A percentile compares a stretch with the other conserved stretches of the same genome.
phyloP scores from a whole-genome alignment of 2,113 vertebrate species.

The Sphaerodactylus townsendi region DNA sequence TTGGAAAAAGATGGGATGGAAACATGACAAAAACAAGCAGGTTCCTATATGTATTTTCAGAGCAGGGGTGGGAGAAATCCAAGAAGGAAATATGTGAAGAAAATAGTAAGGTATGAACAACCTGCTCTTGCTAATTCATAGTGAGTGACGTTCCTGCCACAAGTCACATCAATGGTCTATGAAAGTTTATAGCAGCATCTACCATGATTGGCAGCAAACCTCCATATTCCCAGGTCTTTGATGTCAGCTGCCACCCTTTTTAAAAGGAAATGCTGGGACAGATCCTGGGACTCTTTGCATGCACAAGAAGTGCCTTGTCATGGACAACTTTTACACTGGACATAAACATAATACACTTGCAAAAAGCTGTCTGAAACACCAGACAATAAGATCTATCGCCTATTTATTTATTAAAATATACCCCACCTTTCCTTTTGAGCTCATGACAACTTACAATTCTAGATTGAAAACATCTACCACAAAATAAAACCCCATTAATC shows the following conservation, averaged over 20 bases:
- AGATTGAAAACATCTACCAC: too few relatives aligned
- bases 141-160: not conserved
- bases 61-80: not conserved
- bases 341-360: not conserved
- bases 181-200: too few relatives aligned
- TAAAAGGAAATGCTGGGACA: too few relatives aligned
- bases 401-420: not conserved
- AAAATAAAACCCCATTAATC: too few relatives aligned
- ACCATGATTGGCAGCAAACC: too few relatives aligned
- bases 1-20: not conserved
- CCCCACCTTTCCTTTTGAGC: not conserved
- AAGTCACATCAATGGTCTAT: too few relatives aligned
- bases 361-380: not conserved
- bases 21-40: not conserved
- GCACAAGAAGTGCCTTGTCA: too few relatives aligned
- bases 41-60: too few relatives aligned
- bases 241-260: too few relatives aligned
- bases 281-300: too few relatives aligned
- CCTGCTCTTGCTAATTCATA: not conserved
- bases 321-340: not conserved
- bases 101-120: not conserved
- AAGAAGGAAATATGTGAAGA: not conserved
- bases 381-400: not conserved
- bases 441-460: too few relatives aligned
- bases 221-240: too few relatives aligned